Evolutionary conservation across 2,113 vertebrate genomes (phyloP).

Genomic region (Limanda limanda): DNA sequence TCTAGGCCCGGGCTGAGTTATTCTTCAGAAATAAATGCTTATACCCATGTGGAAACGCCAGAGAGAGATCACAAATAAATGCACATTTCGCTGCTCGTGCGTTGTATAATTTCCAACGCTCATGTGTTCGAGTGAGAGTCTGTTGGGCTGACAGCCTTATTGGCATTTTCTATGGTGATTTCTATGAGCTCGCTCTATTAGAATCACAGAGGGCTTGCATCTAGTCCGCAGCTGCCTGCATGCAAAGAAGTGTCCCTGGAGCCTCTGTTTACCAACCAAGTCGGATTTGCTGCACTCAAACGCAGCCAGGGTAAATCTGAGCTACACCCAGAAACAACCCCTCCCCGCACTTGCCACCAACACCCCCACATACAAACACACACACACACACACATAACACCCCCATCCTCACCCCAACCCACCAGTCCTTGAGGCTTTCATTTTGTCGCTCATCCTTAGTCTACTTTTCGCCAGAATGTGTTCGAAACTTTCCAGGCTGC

Average conservation of each 20-base stretch:
- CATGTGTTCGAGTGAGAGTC: constrained; percentile 51
- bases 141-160: constrained; percentile 71
- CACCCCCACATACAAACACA: background rate
- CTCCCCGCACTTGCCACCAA: background rate
- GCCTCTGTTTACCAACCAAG: constrained; percentile 86
- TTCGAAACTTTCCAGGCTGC: constrained; percentile 80
- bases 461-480: constrained; percentile 80
- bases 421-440: constrained; percentile 75
- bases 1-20: constrained; percentile 42
- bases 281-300: constrained; percentile 82
- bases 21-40: constrained; percentile 32
- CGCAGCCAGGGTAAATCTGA: constrained; percentile 80
- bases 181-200: constrained; percentile 81
- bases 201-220: constrained; percentile 79
- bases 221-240: constrained; percentile 72
- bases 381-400: constrained; percentile 5
- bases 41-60: constrained; percentile 12
- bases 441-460: constrained; percentile 81
- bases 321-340: constrained; percentile 70
- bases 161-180: constrained; percentile 81
- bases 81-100: constrained; percentile 41
- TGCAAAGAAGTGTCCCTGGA: constrained; percentile 80
- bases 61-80: constrained; percentile 36
- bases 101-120: constrained; percentile 43
- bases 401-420: constrained; percentile 22